Conservation (phyloP, 2,888 invertebrate genomes). For the Drosophila niveifrons region DNA sequence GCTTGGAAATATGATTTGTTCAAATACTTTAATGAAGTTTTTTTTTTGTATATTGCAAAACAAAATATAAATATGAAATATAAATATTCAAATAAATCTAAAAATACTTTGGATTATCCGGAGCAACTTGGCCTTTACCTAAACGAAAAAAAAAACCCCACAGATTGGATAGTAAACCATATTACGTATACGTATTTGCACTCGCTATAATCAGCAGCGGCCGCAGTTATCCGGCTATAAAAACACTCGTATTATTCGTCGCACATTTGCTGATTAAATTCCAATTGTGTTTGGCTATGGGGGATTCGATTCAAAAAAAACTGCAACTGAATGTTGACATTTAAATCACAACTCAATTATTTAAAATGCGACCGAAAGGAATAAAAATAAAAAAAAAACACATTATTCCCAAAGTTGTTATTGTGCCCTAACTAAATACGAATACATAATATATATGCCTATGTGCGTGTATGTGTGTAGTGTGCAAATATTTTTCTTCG, state of each 20-base stretch:
- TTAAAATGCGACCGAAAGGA: conserved; percentile 52
- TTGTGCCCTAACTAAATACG: conserved; percentile 44
- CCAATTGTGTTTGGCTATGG: conserved; percentile 30
- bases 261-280: conserved; percentile 19
- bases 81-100: not conserved
- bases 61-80: no score
- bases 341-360: conserved; percentile 76
- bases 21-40: no score
- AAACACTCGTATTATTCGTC: conserved; percentile 5
- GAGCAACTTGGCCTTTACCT: not conserved
- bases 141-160: not conserved
- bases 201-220: conserved; percentile 5
- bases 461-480: conserved; percentile 19
- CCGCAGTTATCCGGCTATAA: conserved; percentile 16
- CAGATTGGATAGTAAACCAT: not conserved
- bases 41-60: no score
- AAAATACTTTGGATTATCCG: not conserved
- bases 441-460: conserved; percentile 2
- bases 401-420: conserved; percentile 25
- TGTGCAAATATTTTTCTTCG: conserved; percentile 78
- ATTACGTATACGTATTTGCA: not conserved
- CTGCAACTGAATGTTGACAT: conserved; percentile 65
- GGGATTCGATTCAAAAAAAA: conserved; percentile 30
- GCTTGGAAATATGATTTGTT: no score
- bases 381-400: conserved; percentile 13